These are phyloP conservation scores for Poeciliopsis gracilis DNA, from an alignment of 2,797 vertebrate genomes.

Conservation along the genomic window DNA sequence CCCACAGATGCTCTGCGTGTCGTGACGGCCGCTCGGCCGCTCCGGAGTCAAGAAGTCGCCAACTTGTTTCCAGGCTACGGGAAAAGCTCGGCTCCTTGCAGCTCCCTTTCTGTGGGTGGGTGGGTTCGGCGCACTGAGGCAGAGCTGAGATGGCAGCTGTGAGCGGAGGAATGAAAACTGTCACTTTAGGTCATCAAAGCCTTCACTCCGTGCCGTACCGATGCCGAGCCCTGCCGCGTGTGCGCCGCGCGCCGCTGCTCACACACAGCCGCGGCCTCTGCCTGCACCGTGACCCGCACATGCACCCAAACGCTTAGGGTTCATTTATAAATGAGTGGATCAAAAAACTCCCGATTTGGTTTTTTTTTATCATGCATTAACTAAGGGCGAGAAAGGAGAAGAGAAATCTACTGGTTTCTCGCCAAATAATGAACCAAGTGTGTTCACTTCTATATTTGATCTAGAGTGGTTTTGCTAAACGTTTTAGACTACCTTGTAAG, in stretches of 20 bases:
- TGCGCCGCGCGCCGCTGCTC: conserved; percentile 23
- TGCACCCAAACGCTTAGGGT: conserved; percentile 17
- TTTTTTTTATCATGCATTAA: not conserved
- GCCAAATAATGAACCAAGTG: too few relatives aligned
- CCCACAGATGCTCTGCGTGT: not conserved
- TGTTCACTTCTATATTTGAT: too few relatives aligned
- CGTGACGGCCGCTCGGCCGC: not conserved
- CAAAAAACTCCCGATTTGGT: not conserved
- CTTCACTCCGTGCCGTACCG: conserved; percentile 56
- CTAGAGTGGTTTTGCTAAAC: too few relatives aligned
- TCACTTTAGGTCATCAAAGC: conserved; percentile 74
- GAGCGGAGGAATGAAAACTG: conserved; percentile 77
- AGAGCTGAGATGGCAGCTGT: conserved; percentile 77
- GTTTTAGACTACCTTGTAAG: too few relatives aligned
- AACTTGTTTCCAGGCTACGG: conserved; percentile 32
- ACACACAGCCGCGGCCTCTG: conserved; percentile 27
- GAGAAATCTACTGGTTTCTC: too few relatives aligned
- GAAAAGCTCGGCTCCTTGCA: conserved; percentile 52
- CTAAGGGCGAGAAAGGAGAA: too few relatives aligned
- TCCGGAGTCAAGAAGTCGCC: conserved; percentile 15
- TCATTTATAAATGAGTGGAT: not conserved
- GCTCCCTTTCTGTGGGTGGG: conserved; percentile 44
- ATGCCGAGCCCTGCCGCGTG: conserved; percentile 27
- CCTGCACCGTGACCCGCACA: conserved; percentile 7
- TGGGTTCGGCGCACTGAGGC: conserved; percentile 54